phyloP scores from a whole-genome alignment of 2,113 vertebrate species.

The Crotalus horridus region DNA sequence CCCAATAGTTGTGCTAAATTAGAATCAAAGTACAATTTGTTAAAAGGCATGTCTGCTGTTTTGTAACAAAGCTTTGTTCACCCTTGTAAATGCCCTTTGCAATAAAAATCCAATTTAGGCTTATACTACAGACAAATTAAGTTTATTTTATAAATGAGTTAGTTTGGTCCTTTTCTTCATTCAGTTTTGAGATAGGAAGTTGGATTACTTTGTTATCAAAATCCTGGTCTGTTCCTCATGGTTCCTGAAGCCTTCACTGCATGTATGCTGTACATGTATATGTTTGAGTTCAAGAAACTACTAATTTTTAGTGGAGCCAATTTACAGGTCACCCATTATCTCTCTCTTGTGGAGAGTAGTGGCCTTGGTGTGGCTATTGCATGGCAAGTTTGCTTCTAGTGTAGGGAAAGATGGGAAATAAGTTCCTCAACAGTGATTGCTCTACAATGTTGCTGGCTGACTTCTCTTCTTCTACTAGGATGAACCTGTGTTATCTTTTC shows the following conservation, averaged over 20 bases:
- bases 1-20: conserved; percentile 11
- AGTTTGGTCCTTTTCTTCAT: background rate
- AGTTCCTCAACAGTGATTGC: background rate
- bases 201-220: background rate
- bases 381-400: background rate
- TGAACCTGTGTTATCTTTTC: background rate
- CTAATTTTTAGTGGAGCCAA: background rate
- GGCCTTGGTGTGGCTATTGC: background rate
- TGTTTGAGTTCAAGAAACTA: background rate
- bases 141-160: background rate
- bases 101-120: conserved; percentile 23
- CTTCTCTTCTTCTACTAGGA: background rate
- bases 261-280: background rate
- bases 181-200: background rate
- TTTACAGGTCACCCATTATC: background rate
- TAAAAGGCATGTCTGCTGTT: conserved; percentile 23
- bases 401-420: background rate
- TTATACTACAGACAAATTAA: background rate
- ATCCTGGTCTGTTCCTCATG: background rate
- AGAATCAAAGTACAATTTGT: conserved; percentile 37
- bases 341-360: background rate
- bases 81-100: conserved; percentile 26
- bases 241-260: background rate
- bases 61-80: conserved; percentile 7
- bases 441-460: background rate